Base-by-base conservation (phyloP, 2,113 vertebrate species). In the Deroptyus accipitrinus region DNA sequence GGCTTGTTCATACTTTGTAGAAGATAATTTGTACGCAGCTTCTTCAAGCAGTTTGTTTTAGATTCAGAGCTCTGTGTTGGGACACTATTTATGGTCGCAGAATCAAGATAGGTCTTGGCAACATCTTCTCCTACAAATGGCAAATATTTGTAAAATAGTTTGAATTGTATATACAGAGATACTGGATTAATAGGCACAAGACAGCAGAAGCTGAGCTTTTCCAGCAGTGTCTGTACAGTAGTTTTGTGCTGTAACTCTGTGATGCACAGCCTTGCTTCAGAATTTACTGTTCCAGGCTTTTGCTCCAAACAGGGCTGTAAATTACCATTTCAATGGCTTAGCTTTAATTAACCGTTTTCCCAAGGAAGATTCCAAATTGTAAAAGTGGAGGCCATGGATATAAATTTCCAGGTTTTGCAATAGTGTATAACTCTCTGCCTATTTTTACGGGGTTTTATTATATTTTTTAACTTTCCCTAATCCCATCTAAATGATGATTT, bases 141-240 rank as follows among this genome's bases (percentile, higher is more conserved):
- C 76, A 96, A 97, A 92, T 96, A 96, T 97, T 97, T 97, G 88
- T 91, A 91, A 96, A 95, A 95, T 59, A 33, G 69, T 83, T 95
- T 90, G 88, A 94, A 69, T 35, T 94, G 92, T 96, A 62, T 95
- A 91, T 89, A 95, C 64, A 72, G 78, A 88, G 63, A 93, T 74
- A 35, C 31, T 83, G 66, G 92, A 95, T 97, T 93, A 94, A 94
- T 88, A 83, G 84, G 68, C 57, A 90, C 57, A 62, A 73, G 68
- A 17, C 46, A 90, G 91, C 49, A 96, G 67, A 92, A 75, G 73
- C 87, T 83, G 90, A 92, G 91, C 33, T 93, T 86, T 97, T 92
- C 82, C 96, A 95, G 88, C 5, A 4, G 14, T 59, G 62, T 41
- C 86, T 85, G 8, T 54, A 19, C 37, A 79, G 88, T 80, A 79